Percentiles rank a stretch among this genome's conserved stretches.
Evolutionary conservation across 2,797 vertebrate genomes (phyloP).

Genomic region (Salmo trutta): DNA sequence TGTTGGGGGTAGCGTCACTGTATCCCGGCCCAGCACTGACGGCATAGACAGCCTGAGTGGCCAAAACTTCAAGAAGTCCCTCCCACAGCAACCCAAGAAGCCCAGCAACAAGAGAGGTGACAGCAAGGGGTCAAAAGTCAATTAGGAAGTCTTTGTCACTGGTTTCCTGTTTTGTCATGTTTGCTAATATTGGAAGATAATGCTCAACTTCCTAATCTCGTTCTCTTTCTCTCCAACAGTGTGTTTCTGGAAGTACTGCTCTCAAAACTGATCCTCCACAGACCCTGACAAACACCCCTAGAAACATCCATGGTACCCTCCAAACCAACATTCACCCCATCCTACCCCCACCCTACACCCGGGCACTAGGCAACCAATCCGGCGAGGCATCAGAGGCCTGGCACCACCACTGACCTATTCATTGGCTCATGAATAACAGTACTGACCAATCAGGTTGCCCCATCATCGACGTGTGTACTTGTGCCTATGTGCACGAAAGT

Average conservation of each 20-base stretch:
- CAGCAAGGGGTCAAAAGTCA: background rate
- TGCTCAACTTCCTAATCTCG: background rate
- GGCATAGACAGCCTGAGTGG: slow-evolving; percentile 46
- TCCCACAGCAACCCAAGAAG: slow-evolving; percentile 69
- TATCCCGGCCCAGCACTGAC: slow-evolving; percentile 52
- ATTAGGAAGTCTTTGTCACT: background rate
- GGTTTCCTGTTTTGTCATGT: background rate
- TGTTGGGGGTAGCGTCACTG: slow-evolving; percentile 43
- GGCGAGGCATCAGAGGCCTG: slow-evolving; percentile 26
- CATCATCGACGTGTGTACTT: slow-evolving; percentile 41
- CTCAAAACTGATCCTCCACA: slow-evolving; percentile 66
- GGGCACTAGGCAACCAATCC: slow-evolving; percentile 47
- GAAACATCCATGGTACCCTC: slow-evolving; percentile 4
- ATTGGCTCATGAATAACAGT: slow-evolving; percentile 62
- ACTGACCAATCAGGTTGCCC: slow-evolving; percentile 55
- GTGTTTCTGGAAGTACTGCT: slow-evolving; percentile 78
- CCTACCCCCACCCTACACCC: slow-evolving; percentile 17
- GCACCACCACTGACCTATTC: slow-evolving; percentile 55
- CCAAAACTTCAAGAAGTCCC: slow-evolving; percentile 71
- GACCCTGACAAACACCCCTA: background rate
- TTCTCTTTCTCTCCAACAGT: slow-evolving; percentile 52
- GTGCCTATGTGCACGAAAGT: slow-evolving; percentile 45
- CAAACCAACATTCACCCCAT: background rate
- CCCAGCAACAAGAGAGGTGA: slow-evolving; percentile 77
- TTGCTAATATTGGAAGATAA: background rate